Evolutionary conservation across 2,888 invertebrate genomes (phyloP).

Genomic region (Clitarchus hookeri): DNA sequence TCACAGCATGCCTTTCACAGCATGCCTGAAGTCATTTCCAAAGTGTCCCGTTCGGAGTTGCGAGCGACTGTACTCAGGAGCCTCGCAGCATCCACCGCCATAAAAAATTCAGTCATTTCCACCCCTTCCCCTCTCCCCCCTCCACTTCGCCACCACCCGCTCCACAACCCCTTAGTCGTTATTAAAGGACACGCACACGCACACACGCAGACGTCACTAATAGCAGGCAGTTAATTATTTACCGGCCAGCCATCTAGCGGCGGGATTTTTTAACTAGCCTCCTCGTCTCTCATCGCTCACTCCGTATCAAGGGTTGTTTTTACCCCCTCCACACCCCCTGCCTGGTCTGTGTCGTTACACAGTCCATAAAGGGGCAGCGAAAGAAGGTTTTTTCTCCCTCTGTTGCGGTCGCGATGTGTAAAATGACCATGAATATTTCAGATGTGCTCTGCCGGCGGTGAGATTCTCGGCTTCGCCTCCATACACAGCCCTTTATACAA

Average conservation of each 20-base stretch:
- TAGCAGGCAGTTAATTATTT: conserved; percentile 26
- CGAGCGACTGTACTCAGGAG: not conserved
- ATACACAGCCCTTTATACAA: too few species aligned
- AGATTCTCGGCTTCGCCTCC: too few species aligned
- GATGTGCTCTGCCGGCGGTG: not conserved
- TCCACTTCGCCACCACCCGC: too few species aligned
- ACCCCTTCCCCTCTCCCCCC: not conserved
- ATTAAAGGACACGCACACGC: conserved; percentile 5
- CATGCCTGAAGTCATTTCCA: too few species aligned
- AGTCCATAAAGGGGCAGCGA: conserved; percentile 10
- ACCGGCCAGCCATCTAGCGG: conserved; percentile 25
- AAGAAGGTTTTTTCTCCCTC: not conserved
- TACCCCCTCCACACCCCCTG: not conserved
- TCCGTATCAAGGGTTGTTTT: conserved; percentile 23
- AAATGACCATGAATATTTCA: conserved; percentile 26
- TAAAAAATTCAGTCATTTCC: conserved; percentile 8
- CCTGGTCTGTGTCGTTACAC: not conserved
- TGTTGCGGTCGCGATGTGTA: conserved; percentile 17
- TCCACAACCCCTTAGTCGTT: not conserved
- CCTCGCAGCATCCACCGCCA: not conserved
- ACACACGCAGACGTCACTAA: conserved; percentile 8
- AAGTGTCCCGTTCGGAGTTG: not conserved
- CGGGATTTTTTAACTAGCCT: conserved; percentile 26
- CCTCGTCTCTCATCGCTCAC: conserved; percentile 23
- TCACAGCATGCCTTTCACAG: too few species aligned